A percentile compares a stretch with the other conserved stretches of the same genome.
Evolutionary conservation across 2,888 invertebrate genomes (phyloP).

Genomic region (Melinopterus prodromus): DNA sequence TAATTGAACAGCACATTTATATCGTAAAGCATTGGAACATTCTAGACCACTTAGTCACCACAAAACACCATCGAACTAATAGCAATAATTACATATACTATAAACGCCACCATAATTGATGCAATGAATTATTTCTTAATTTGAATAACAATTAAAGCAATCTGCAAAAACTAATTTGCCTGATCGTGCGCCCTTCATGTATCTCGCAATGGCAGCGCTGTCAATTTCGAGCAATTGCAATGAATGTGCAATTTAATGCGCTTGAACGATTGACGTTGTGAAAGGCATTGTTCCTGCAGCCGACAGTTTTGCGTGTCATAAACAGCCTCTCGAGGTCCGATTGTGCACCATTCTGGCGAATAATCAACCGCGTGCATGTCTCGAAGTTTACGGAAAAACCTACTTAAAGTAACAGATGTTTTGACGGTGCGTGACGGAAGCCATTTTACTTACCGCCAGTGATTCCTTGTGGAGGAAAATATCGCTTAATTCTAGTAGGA

Average conservation of each 20-base stretch:
- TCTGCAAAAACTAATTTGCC: not conserved
- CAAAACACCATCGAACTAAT: not conserved
- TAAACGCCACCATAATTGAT: not conserved
- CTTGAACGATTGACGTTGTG: not conserved
- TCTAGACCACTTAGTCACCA: not conserved
- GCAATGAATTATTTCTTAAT: not conserved
- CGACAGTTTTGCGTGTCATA: not conserved
- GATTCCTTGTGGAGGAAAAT: not conserved
- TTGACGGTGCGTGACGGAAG: not conserved
- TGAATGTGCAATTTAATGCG: not conserved
- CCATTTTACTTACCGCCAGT: not conserved
- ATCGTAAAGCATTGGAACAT: not conserved
- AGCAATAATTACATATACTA: not conserved
- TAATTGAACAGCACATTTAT: no score
- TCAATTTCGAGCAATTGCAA: not conserved
- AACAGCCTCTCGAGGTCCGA: not conserved
- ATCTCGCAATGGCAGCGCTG: not conserved
- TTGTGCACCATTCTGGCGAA: not conserved
- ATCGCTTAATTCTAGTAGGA: not conserved
- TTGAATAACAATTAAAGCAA: not conserved
- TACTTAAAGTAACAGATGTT: constrained; percentile 4
- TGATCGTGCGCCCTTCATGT: not conserved
- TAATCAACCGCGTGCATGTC: not conserved
- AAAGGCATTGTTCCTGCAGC: not conserved
- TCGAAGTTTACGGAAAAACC: not conserved